Percentiles rank a stretch among this genome's conserved stretches.
Evolutionary conservation across 2,888 invertebrate genomes (phyloP).

Genomic region (Xestia ashworthii): DNA sequence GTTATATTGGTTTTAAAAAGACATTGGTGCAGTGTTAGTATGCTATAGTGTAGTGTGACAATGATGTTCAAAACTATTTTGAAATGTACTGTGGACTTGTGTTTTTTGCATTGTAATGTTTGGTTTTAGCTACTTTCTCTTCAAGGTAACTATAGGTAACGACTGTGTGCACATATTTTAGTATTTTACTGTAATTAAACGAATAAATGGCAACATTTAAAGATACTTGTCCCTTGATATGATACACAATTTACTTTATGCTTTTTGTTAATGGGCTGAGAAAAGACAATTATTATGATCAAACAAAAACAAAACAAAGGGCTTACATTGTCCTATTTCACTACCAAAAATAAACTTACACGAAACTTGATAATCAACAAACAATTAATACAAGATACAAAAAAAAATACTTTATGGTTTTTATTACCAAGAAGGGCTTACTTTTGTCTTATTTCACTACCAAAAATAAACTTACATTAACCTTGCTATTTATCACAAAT

Average conservation of each 20-base stretch:
- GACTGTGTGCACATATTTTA: slow-evolving; percentile 14
- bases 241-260: not conserved
- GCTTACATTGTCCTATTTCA: not conserved
- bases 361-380: not conserved
- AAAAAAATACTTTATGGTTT: too few species aligned
- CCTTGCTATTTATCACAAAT: slow-evolving; percentile 2
- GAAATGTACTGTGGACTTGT: slow-evolving; percentile 51
- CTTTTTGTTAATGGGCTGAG: not conserved
- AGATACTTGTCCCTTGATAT: not conserved
- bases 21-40: slow-evolving; percentile 3
- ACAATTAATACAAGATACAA: too few species aligned
- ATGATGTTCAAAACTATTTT: slow-evolving; percentile 72
- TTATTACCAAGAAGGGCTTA: too few species aligned
- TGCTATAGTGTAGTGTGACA: slow-evolving; percentile 65
- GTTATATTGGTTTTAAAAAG: not conserved
- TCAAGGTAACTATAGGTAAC: slow-evolving; percentile 75
- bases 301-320: slow-evolving; percentile 1
- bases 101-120: slow-evolving; percentile 77
- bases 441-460: too few species aligned
- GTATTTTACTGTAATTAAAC: too few species aligned
- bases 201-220: not conserved
- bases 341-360: not conserved
- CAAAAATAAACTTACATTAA: too few species aligned
- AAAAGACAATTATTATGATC: not conserved
- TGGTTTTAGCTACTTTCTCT: slow-evolving; percentile 79